Percentiles rank a stretch among this genome's conserved stretches.
Evolutionary conservation across 2,797 vertebrate species (phyloP).

Genomic region (Selene dorsalis): DNA sequence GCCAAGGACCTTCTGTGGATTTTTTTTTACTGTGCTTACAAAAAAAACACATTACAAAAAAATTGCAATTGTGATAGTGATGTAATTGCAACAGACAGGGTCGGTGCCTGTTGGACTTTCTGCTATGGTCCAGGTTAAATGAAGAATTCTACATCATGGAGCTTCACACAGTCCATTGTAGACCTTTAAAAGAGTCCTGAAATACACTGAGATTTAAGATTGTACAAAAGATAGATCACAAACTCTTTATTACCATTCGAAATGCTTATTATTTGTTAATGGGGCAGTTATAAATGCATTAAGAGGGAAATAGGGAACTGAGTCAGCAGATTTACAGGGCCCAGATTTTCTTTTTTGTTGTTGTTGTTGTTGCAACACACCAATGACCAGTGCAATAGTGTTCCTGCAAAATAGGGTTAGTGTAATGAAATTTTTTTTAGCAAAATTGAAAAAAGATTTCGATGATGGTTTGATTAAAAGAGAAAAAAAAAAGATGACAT

Average conservation of each 20-base stretch:
- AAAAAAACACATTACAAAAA: too few relatives aligned
- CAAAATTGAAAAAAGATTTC: background rate
- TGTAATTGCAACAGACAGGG: too few relatives aligned
- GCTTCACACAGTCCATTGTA: too few relatives aligned
- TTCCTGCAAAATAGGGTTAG: background rate
- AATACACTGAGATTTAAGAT: background rate
- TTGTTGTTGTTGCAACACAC: background rate
- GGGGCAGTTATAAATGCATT: background rate
- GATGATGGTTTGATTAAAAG: background rate
- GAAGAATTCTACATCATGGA: too few relatives aligned
- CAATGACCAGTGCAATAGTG: background rate
- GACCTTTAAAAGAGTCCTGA: too few relatives aligned
- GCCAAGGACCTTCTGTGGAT: too few relatives aligned
- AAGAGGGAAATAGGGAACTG: background rate
- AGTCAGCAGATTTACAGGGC: background rate
- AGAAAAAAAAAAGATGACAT: background rate
- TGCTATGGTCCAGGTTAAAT: too few relatives aligned
- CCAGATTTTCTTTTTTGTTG: too few relatives aligned
- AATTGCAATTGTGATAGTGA: too few relatives aligned
- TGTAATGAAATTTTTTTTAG: conserved; percentile 22
- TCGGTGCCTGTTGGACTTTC: too few relatives aligned
- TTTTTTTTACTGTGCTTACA: too few relatives aligned
- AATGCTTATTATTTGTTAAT: background rate
- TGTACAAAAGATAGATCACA: background rate
- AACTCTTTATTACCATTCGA: background rate